Percentiles rank a stretch among this genome's conserved stretches.
phyloP scores from a whole-genome alignment of 2,888 invertebrate species.

The Tridacna crocea region DNA sequence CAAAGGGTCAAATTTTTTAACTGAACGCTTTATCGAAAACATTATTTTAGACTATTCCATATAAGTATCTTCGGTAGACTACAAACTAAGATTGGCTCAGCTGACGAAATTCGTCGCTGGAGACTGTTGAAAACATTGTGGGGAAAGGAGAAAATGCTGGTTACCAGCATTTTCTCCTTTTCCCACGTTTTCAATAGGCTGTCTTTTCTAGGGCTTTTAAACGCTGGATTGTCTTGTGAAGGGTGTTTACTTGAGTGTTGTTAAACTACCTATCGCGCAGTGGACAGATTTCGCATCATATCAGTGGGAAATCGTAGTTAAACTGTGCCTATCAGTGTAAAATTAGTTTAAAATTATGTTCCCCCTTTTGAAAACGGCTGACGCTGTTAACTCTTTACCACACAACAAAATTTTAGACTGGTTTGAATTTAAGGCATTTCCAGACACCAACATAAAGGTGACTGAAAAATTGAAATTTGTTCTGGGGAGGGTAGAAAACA shows the following conservation, averaged over 20 bases:
- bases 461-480: too few relatives aligned
- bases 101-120: not conserved
- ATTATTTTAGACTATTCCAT: not conserved
- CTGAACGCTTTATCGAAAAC: not conserved
- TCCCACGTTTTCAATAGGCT: not conserved
- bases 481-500: too few relatives aligned
- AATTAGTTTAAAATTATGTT: slow-evolving; percentile 18
- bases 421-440: too few relatives aligned
- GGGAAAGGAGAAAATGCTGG: not conserved
- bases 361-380: not conserved
- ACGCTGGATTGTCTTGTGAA: not conserved
- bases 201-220: not conserved
- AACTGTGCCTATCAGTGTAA: slow-evolving; percentile 11
- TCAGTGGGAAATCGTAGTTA: slow-evolving; percentile 1
- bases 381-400: not conserved
- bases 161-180: slow-evolving; percentile 2
- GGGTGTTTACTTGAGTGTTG: not conserved
- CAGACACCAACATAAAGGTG: too few relatives aligned
- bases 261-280: not conserved
- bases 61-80: not conserved
- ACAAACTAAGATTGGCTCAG: not conserved
- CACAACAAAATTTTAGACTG: too few relatives aligned
- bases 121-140: not conserved
- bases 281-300: slow-evolving; percentile 3
- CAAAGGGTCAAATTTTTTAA: not conserved